Evolutionary conservation across 2,797 vertebrate species (phyloP), one percentile per base, ranked within the genome.

Genomic region (Nannoperca australis): DNA sequence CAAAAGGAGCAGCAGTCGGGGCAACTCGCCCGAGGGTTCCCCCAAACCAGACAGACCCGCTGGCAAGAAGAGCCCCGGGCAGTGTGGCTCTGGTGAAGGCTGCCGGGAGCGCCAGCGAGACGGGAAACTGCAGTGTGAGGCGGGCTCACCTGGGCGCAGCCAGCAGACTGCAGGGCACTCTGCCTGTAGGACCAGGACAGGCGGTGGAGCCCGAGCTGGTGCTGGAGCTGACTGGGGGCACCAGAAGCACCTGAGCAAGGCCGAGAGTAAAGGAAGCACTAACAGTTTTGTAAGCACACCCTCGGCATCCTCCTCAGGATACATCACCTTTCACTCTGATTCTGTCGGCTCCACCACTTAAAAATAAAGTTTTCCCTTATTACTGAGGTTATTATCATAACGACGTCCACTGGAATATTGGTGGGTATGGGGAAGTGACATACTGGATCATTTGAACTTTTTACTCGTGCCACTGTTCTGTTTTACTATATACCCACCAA

Each of bases 281-380:
- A 96, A 97, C 93, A 96, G 96, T 95, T 97, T 97, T 94, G 86
- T 96, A 92, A 97, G 96, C 90, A 96, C 95, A 10, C 95, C 96
- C 3, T 96, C 96, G 0, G 94, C 88, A 27, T 92, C 94, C 0
- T 97, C 97, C 27, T 96, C 95, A 0, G 96, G 96, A 58, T 97
- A 97, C 53, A 92, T 95, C 82, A 96, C 96, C 0, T 96, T 97
- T 87, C 95, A 94, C 87, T 96, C 96, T 0, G 96, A 96, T 83
- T 97, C 97, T 15, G 93, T 96, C 6, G 95, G 97, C 73, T 97
- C 97, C 0, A 84, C 95, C 15, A 95, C 95, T 68, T 97, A 92
- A 88, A 50, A 42, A 24, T 10, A 42, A 69, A 30, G 4, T 22
- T 56, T 38, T 24, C 22, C 22, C 71, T 27, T 73, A 68, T 83